phyloP scores from a whole-genome alignment of 2,797 vertebrate genomes.

The Microcaecilia unicolor region DNA sequence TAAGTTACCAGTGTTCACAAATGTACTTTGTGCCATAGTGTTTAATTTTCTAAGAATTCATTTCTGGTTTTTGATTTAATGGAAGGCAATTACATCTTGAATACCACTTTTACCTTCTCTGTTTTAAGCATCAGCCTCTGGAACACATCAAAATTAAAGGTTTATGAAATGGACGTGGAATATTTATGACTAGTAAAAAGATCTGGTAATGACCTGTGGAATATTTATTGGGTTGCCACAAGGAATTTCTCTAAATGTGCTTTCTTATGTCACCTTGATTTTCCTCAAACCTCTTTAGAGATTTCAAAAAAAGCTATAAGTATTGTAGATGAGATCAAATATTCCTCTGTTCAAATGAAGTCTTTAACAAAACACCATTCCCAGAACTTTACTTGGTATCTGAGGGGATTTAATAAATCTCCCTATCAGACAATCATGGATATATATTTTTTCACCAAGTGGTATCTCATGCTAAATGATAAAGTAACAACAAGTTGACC shows the following conservation, averaged over 20 bases:
- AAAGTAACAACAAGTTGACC: constrained; percentile 24
- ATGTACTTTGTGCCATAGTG: constrained; percentile 33
- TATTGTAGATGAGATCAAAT: constrained; percentile 37
- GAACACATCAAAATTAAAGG: constrained; percentile 31
- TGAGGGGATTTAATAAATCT: constrained; percentile 36
- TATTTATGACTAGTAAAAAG: constrained; percentile 39
- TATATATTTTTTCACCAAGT: constrained; percentile 7
- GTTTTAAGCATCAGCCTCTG: constrained; percentile 40
- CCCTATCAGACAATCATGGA: too few relatives aligned
- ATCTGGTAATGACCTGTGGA: too few relatives aligned
- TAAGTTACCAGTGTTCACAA: constrained; percentile 37
- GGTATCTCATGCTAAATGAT: constrained; percentile 7
- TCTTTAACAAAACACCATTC: neutral
- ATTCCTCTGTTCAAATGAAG: constrained; percentile 12
- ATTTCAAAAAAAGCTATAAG: too few relatives aligned
- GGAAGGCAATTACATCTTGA: too few relatives aligned
- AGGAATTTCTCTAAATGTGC: constrained; percentile 33
- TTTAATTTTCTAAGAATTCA: too few relatives aligned
- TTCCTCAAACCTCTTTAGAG: too few relatives aligned
- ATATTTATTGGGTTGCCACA: constrained; percentile 41
- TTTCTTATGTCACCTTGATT: constrained; percentile 27
- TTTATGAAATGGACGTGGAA: constrained; percentile 35
- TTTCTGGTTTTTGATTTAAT: too few relatives aligned
- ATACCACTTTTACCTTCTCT: too few relatives aligned
- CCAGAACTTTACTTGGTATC: constrained; percentile 14